A percentile compares a stretch with the other conserved stretches of the same genome.
Conservation (phyloP, 2,113 vertebrate genomes). For the Athene cunicularia region DNA sequence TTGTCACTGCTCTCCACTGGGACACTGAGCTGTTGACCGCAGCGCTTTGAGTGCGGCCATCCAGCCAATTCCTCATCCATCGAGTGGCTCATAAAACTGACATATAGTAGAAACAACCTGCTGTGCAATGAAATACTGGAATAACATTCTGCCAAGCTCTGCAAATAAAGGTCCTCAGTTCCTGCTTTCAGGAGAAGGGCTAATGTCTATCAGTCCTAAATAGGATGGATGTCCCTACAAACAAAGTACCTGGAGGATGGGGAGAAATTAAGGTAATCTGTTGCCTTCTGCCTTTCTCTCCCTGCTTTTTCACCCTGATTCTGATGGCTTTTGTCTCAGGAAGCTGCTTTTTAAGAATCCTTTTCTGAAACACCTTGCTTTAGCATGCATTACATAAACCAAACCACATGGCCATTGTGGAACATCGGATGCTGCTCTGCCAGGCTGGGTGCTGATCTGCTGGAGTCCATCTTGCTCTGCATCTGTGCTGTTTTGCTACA, state of each 20-base stretch:
- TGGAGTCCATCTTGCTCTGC: not conserved
- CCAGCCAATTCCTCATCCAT: no score
- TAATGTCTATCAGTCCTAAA: not conserved
- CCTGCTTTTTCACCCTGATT: not conserved
- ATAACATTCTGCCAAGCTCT: not conserved
- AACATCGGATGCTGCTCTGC: not conserved
- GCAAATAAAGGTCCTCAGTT: not conserved
- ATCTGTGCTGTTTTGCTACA: not conserved
- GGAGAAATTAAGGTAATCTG: not conserved
- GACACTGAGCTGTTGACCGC: no score
- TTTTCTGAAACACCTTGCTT: not conserved
- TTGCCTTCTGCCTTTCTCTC: not conserved
- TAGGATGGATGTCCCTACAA: not conserved
- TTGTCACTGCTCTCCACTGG: no score
- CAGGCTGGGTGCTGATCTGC: not conserved
- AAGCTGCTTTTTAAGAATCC: not conserved
- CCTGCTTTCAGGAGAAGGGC: not conserved
- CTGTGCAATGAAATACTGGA: not conserved
- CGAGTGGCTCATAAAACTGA: no score
- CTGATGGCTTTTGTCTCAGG: not conserved
- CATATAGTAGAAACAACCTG: not conserved
- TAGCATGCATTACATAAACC: not conserved
- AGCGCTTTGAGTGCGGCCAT: no score
- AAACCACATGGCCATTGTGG: not conserved
- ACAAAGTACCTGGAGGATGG: not conserved